Evolutionary conservation across 2,113 vertebrate genomes (phyloP).

Genomic region (Bos indicus): DNA sequence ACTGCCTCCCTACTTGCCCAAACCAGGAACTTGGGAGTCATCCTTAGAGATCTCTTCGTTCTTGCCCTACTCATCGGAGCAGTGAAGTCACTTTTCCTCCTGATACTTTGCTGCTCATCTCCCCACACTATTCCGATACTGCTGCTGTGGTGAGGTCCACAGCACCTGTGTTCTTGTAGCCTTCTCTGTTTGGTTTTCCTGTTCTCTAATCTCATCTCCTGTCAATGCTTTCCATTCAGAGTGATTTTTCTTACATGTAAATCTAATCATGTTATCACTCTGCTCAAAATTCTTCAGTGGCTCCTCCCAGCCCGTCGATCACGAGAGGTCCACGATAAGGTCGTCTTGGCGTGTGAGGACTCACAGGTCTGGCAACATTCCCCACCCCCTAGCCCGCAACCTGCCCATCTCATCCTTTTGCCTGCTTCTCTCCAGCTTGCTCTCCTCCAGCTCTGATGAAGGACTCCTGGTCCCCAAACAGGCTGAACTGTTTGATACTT

Average conservation of each 20-base stretch:
- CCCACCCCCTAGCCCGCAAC: rapidly evolving
- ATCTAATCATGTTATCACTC: not conserved
- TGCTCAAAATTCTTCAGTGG: not conserved
- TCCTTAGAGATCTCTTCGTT: not conserved
- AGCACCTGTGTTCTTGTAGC: not conserved
- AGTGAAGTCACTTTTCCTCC: not conserved
- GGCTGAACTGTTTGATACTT: not conserved
- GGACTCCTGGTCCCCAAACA: not conserved
- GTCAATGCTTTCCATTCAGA: not conserved
- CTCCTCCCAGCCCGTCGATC: not conserved
- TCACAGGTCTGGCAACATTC: not conserved
- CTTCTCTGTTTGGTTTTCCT: not conserved
- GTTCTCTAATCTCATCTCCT: not conserved
- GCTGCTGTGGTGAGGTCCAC: too few species aligned
- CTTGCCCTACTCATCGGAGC: not conserved
- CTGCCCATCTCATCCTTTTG: not conserved
- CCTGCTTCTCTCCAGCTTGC: not conserved
- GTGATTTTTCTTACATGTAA: not conserved
- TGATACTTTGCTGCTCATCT: not conserved
- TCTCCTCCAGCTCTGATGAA: not conserved
- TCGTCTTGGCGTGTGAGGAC: not conserved
- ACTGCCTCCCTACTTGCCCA: not conserved
- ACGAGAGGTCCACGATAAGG: not conserved
- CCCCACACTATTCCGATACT: rapidly evolving
- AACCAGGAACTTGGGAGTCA: not conserved